These are phyloP conservation scores for Thereva unica DNA, from an alignment of 2,888 invertebrate genomes.

Conservation along the genomic window DNA sequence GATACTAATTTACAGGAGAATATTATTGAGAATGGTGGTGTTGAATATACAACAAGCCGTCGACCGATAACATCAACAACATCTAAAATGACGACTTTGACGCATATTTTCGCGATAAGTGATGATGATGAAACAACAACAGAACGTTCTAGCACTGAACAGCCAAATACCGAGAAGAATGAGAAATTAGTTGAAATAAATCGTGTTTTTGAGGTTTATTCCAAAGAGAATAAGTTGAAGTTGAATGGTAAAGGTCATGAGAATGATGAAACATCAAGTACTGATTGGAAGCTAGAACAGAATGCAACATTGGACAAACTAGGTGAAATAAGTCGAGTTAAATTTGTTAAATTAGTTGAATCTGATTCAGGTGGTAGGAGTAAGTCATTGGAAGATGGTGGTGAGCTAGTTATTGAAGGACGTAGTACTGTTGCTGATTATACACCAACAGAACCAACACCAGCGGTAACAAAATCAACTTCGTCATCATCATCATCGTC, in stretches of 20 bases:
- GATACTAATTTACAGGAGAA: constrained; percentile 40
- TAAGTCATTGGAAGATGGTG: constrained; percentile 44
- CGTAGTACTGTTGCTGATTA: constrained; percentile 58
- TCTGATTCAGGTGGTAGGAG: constrained; percentile 4
- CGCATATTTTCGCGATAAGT: constrained; percentile 61
- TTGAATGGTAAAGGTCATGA: constrained; percentile 60
- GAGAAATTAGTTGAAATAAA: constrained; percentile 71
- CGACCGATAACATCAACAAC: constrained; percentile 43
- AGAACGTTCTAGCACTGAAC: constrained; percentile 45
- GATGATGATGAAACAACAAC: constrained; percentile 51
- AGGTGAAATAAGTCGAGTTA: constrained; percentile 71
- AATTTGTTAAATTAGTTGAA: constrained; percentile 71
- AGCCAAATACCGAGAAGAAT: constrained; percentile 40
- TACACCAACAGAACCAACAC: constrained; percentile 51
- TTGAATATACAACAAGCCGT: constrained; percentile 31
- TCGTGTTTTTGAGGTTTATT: constrained; percentile 70
- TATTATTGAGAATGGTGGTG: constrained; percentile 32
- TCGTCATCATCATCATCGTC: constrained; percentile 41
- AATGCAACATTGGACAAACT: constrained; percentile 68
- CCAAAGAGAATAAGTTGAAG: constrained; percentile 66
- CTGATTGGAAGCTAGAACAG: constrained; percentile 63
- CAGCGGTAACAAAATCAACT: constrained; percentile 46
- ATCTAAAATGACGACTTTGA: constrained; percentile 55
- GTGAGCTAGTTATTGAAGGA: constrained; percentile 54
- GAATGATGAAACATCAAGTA: constrained; percentile 58